Evolutionary conservation across 2,797 vertebrate species (phyloP), one percentile per base, ranked within the genome.

Genomic region (Siniperca obscura): DNA sequence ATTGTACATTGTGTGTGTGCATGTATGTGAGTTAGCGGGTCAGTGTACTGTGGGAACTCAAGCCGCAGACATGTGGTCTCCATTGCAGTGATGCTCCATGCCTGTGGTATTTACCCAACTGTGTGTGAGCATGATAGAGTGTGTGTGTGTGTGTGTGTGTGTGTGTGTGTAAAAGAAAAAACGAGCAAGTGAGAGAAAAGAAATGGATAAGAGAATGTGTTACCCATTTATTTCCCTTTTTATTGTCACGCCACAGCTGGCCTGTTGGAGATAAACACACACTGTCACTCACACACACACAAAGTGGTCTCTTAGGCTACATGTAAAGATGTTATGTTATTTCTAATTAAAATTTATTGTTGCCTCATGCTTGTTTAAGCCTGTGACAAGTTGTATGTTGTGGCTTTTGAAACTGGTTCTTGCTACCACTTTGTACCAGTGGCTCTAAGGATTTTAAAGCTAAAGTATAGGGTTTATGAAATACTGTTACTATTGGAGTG

Each of bases 41-140:
- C 88, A 91, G 52, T 66, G 53, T 87, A 86, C 85, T 93, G 89
- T 93, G 90, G 86, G 88, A 92, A 93, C 85, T 77, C 27, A 57
- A 84, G 80, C 90, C 74, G 68, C 91, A 94, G 92, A 94, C 93
- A 91, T 94, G 93, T 91, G 92, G 94, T 94, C 91, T 93, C 90
- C 89, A 90, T 91, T 89, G 88, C 83, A 91, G 81, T 82, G 88
- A 84, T 6, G 80, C 81, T 88, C 85, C 87, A 87, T 91, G 86
- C 87, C 88, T 94, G 90, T 91, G 92, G 92, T 91, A 92, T 92
- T 81, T 65, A 79, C 75, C 76, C 79, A 77, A 74, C 81, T 82
- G 76, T 83, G 88, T 77, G 78, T 50, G 70, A 83, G 82, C 74
- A 36, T 81, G 83, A 85, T 73, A 59, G 27, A 30, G 48, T 52